These are phyloP conservation scores for Pantherophis guttatus DNA, from an alignment of 2,113 vertebrate genomes.

Conservation along the genomic window DNA sequence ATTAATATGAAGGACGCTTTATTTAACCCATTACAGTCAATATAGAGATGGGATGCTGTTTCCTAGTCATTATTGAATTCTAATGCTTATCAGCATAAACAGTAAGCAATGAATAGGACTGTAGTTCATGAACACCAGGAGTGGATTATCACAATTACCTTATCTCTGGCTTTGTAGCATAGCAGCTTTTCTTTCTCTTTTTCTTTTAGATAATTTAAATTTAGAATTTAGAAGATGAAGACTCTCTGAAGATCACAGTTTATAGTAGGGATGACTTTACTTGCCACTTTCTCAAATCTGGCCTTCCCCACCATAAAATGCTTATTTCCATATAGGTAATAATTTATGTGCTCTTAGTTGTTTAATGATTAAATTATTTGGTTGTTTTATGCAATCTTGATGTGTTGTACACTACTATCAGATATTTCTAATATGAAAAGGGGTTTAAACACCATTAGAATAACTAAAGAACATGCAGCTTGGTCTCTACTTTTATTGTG, in stretches of 20 bases:
- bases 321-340: neutral
- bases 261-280: neutral
- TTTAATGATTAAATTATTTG: neutral
- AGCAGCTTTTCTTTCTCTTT: neutral
- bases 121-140: neutral
- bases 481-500: too few relatives aligned
- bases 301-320: neutral
- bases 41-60: neutral
- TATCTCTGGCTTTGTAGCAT: neutral
- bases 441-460: neutral
- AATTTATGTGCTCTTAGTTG: neutral
- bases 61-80: neutral
- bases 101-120: neutral
- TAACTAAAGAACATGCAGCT: too few relatives aligned
- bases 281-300: neutral
- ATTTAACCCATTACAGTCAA: neutral
- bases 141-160: neutral
- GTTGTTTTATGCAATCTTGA: neutral
- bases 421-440: neutral
- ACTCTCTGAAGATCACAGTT: neutral
- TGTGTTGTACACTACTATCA: neutral
- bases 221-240: neutral
- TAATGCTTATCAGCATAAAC: neutral
- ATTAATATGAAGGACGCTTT: neutral
- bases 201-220: neutral